Conservation (phyloP, 2,797 vertebrate genomes). For the Takifugu rubripes region DNA sequence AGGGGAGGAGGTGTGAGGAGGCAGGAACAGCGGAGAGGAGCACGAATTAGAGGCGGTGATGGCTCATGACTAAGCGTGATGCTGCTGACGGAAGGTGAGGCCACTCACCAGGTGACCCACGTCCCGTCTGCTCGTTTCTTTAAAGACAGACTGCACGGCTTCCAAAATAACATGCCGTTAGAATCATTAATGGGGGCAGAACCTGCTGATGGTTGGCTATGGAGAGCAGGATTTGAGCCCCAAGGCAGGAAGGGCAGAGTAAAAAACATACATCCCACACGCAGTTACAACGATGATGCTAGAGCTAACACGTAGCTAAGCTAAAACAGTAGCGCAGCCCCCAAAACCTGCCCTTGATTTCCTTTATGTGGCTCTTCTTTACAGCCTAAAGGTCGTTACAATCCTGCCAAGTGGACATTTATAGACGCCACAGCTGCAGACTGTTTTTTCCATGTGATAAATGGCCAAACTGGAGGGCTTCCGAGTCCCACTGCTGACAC, state of each 20-base stretch:
- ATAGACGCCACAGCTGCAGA: background rate
- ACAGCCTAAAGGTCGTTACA: background rate
- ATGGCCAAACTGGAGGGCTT: slow-evolving; percentile 8
- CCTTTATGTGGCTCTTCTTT: background rate
- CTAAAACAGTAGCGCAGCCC: too few relatives aligned
- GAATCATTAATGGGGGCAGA: too few relatives aligned
- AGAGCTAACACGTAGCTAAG: too few relatives aligned
- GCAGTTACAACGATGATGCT: too few relatives aligned
- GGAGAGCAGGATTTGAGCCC: background rate
- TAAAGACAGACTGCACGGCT: slow-evolving; percentile 10
- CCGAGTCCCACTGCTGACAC: slow-evolving; percentile 1
- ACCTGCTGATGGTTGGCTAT: too few relatives aligned
- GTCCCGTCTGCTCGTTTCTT: slow-evolving; percentile 17
- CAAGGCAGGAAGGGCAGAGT: background rate
- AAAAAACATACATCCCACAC: background rate
- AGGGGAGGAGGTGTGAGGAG: slow-evolving; percentile 6
- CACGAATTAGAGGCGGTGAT: slow-evolving; percentile 19
- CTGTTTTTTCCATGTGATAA: slow-evolving; percentile 1
- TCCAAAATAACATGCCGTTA: too few relatives aligned
- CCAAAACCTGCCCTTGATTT: background rate
- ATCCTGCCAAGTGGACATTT: background rate
- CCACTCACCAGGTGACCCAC: slow-evolving; percentile 52
- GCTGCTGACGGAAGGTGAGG: slow-evolving; percentile 42
- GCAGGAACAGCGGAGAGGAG: background rate
- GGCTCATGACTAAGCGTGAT: slow-evolving; percentile 57